phyloP scores from a whole-genome alignment of 2,113 vertebrate genomes.

The Lanius collurio region DNA sequence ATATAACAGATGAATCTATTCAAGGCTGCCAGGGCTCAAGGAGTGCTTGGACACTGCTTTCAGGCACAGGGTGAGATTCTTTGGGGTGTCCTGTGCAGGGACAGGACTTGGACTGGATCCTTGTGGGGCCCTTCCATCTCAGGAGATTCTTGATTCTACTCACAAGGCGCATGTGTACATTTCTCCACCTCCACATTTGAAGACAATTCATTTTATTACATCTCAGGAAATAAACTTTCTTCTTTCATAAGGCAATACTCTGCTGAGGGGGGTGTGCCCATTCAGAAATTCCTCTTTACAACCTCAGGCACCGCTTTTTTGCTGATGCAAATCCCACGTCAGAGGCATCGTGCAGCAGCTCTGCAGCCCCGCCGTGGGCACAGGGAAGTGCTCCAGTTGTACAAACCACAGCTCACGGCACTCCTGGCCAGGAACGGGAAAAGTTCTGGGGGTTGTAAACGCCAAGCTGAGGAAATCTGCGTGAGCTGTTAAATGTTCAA shows the following conservation, averaged over 20 bases:
- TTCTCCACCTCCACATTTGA: not conserved
- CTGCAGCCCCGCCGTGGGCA: rapidly evolving
- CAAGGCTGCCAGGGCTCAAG: not conserved
- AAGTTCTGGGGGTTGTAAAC: rapidly evolving
- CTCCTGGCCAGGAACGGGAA: rapidly evolving
- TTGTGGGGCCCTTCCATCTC: not conserved
- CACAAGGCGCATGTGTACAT: rapidly evolving
- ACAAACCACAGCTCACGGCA: not conserved
- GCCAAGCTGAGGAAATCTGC: not conserved
- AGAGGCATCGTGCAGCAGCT: not conserved
- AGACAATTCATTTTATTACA: rapidly evolving
- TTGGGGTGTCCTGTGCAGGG: not conserved
- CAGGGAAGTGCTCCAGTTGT: rapidly evolving
- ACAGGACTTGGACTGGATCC: not conserved
- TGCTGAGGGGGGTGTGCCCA: not conserved
- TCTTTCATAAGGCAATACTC: rapidly evolving
- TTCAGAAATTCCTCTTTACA: not conserved
- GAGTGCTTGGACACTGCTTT: not conserved
- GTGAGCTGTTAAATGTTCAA: not conserved
- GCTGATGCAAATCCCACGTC: not conserved
- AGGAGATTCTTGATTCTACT: rapidly evolving
- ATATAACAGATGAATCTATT: rapidly evolving
- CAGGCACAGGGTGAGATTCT: not conserved
- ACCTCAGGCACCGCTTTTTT: not conserved
- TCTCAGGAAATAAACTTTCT: not conserved